Evolutionary conservation across 2,888 invertebrate genomes (phyloP), one percentile per base, ranked within the genome.

Genomic region (Xylota sylvarum): DNA sequence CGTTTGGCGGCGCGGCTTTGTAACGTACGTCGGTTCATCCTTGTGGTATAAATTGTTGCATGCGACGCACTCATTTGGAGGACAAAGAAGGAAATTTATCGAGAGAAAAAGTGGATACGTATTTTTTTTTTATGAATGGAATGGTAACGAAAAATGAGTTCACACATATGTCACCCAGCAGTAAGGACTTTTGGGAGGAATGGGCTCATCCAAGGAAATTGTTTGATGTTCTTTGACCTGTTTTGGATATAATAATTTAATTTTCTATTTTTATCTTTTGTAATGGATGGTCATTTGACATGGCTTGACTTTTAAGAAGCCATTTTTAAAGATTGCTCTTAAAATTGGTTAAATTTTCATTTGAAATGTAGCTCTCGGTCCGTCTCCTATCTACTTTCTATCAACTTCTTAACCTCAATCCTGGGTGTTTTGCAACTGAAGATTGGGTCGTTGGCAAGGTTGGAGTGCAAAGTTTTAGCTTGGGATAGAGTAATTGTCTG

Each of bases 21-120:
- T 30, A 27, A 23, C 60, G 32, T 12, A 32, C 32, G 52, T 74
- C 62, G 43, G 52, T 50, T 50, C 48, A 48, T 60, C 43, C 27
- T 32, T 74, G 35, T 64, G 55, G 55, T 35, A 56, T 32, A 65
- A 74, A 56, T 74, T 74, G 74, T 74, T 74, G 74, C 74, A 74
- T 65, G 64, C 55, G 74, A 23, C 74, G 64, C 55, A 74, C 55
- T 64, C 52, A 64, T 74, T 64, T 58, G 37, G 37, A 32, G 17
- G 56, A 70, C 70, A 58, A 70, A 46, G 35, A 32, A 23, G 19
- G 12, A 12, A 70, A 70, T 52, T 52, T 55, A 40, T 69, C 40
- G 67, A 55, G 40, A 27, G 17, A 10, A 40, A 55, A 69, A 30
- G 5, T 32, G 50, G 48, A 32, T 48, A 19, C 23, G 10, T n/a